Percentiles rank a stretch among this genome's conserved stretches.
These are phyloP conservation scores for Dendrophyllia cribrosa DNA, from an alignment of 64 coral and sea anemone genomes.

Conservation along the genomic window DNA sequence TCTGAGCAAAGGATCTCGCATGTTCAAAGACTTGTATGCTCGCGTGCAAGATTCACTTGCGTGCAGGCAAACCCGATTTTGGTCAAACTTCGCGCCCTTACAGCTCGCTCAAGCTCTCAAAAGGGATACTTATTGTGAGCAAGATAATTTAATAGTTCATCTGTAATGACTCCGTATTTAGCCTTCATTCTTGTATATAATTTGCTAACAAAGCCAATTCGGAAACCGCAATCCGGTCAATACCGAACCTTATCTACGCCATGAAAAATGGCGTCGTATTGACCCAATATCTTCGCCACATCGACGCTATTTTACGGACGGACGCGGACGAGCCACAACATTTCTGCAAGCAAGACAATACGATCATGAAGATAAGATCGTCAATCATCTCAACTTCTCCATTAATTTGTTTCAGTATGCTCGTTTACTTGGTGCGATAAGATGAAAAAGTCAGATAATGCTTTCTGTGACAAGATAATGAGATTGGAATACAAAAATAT, in stretches of 20 bases:
- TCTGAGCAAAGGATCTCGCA: too few species aligned
- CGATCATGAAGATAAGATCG: background rate
- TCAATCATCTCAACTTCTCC: background rate
- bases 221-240: background rate
- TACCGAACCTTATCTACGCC: constrained; percentile 1
- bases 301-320: background rate
- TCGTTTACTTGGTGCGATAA: constrained; percentile 1
- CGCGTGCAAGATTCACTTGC: background rate
- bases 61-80: background rate
- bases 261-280: background rate
- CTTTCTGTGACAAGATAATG: background rate
- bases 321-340: background rate
- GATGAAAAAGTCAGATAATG: background rate
- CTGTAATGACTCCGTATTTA: constrained; percentile 8
- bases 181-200: background rate
- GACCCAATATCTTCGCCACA: constrained; percentile 3
- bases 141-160: background rate
- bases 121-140: background rate
- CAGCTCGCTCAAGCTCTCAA: constrained; percentile 4
- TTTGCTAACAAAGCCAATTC: background rate
- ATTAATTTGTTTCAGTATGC: constrained; percentile 18
- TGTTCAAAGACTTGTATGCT: background rate
- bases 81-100: background rate
- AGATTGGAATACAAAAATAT: background rate
- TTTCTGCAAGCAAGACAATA: background rate